Evolutionary conservation across 2,113 vertebrate genomes (phyloP).

Genomic region (Aptenodytes patagonicus): DNA sequence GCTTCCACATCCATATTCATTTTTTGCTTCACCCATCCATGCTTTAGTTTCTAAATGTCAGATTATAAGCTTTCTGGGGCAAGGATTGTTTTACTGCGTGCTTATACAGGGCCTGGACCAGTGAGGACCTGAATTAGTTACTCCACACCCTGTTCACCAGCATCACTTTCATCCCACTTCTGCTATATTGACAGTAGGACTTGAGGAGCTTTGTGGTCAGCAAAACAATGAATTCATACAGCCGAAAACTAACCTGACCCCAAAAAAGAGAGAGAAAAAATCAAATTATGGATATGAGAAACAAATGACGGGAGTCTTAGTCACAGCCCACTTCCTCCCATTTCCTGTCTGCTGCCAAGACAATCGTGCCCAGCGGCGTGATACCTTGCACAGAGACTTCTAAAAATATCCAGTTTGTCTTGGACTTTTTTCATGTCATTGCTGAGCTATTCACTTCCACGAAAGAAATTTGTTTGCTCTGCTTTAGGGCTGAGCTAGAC

Average conservation of each 20-base stretch:
- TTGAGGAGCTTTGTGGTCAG: neutral
- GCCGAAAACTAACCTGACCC: neutral
- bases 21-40: neutral
- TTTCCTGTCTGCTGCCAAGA: neutral
- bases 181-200: neutral
- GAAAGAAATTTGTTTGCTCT: neutral
- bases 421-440: neutral
- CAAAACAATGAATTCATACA: neutral
- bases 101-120: neutral
- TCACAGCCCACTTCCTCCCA: neutral
- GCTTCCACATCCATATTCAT: neutral
- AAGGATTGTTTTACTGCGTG: neutral
- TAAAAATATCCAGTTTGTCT: neutral
- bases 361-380: fast-evolving
- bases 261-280: no score
- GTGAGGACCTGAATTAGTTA: neutral
- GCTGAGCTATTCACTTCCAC: neutral
- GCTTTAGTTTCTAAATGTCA: neutral
- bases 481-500: neutral
- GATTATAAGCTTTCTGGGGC: neutral
- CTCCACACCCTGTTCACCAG: neutral
- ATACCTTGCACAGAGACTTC: neutral
- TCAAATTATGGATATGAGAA: neutral
- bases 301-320: neutral
- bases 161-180: neutral